Conservation (phyloP, 1,140 invertebrate species). For the Lutraria rhynchaena region DNA sequence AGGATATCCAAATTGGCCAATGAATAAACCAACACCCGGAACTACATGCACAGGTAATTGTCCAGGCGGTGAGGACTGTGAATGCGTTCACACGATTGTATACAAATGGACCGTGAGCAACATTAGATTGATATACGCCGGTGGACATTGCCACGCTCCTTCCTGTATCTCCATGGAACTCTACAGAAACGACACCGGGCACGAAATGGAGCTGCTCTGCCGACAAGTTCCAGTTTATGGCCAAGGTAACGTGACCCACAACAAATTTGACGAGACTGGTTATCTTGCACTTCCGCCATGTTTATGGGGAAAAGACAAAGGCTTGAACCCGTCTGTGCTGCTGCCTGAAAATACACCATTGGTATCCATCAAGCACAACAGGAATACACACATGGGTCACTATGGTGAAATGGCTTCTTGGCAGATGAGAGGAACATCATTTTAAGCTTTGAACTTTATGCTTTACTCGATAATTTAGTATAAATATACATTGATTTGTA, state of each 20-base stretch:
- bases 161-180: slow-evolving; percentile 59
- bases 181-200: slow-evolving; percentile 61
- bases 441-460: no score
- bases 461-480: no score
- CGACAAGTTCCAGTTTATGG: slow-evolving; percentile 56
- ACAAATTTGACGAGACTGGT: slow-evolving; percentile 59
- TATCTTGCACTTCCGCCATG: slow-evolving; percentile 61
- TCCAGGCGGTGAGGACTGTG: slow-evolving; percentile 57
- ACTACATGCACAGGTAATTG: slow-evolving; percentile 60
- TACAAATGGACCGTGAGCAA: slow-evolving; percentile 56
- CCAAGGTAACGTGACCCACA: slow-evolving; percentile 50
- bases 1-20: slow-evolving; percentile 59
- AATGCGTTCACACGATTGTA: slow-evolving; percentile 55
- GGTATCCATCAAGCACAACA: slow-evolving; percentile 56
- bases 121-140: slow-evolving; percentile 60
- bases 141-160: slow-evolving; percentile 62
- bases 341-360: slow-evolving; percentile 57
- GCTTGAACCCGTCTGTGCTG: slow-evolving; percentile 53
- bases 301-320: slow-evolving; percentile 60
- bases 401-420: slow-evolving; percentile 61
- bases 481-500: no score
- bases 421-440: slow-evolving; percentile 59
- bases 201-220: slow-evolving; percentile 60
- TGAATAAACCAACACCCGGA: slow-evolving; percentile 56
- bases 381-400: slow-evolving; percentile 56